A percentile compares a stretch with the other conserved stretches of the same genome.
These are phyloP conservation scores for Bicyclus anynana DNA, from an alignment of 1,140 invertebrate genomes.

Conservation along the genomic window DNA sequence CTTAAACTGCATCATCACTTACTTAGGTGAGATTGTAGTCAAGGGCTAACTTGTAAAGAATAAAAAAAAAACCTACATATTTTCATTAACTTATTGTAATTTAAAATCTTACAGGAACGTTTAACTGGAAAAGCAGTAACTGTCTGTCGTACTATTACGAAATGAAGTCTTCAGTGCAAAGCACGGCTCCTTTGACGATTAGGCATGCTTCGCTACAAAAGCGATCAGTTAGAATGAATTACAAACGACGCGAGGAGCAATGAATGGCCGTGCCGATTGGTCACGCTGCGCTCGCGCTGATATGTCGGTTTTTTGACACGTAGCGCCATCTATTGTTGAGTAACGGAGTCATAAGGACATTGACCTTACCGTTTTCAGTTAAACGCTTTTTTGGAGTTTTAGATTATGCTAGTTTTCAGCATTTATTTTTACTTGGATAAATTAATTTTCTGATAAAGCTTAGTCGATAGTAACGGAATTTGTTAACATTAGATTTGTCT, in stretches of 20 bases:
- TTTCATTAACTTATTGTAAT: not conserved
- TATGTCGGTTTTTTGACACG: constrained; percentile 9
- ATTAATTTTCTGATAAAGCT: too few species aligned
- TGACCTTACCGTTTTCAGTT: not conserved
- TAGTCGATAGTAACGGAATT: too few species aligned
- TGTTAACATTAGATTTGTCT: too few species aligned
- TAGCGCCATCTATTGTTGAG: constrained; percentile 46
- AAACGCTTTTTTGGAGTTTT: too few species aligned
- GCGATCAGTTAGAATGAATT: constrained; percentile 22
- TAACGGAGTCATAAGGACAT: constrained; percentile 4
- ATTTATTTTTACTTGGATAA: too few species aligned
- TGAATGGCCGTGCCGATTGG: constrained; percentile 21
- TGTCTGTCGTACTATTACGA: constrained; percentile 8
- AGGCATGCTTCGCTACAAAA: constrained; percentile 21
- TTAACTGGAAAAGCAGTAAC: not conserved
- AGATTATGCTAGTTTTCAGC: too few species aligned
- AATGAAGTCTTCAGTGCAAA: constrained; percentile 21
- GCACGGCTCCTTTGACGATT: constrained; percentile 21
- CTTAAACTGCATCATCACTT: too few species aligned
- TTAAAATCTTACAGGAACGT: not conserved
- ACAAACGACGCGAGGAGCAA: constrained; percentile 21
- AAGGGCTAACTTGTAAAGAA: too few species aligned
- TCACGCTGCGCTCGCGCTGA: constrained; percentile 14
- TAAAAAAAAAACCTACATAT: not conserved
- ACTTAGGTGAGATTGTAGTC: too few species aligned